Base-by-base conservation (phyloP, 2,797 vertebrate genomes). In the Nyctalus aviator region DNA sequence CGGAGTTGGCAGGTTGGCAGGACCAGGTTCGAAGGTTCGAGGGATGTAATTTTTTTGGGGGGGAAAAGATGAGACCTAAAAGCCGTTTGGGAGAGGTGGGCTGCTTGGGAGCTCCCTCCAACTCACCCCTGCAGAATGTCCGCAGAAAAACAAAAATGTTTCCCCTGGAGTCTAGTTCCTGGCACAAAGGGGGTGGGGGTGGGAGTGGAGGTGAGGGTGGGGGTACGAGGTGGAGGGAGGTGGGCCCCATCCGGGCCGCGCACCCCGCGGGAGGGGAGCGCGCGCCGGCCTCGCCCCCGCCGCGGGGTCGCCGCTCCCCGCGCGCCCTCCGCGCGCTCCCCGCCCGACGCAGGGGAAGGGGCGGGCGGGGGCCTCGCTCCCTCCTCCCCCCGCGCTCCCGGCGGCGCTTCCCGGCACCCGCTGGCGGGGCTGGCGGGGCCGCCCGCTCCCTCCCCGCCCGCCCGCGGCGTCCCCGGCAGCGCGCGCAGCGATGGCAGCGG, bases 401-500 rank as follows among this genome's bases (percentile, higher is more conserved):
- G 27, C 94, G 46, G 81, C 84, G 82, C 90, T 90, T 64, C 85
- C 83, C 59, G 5, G 92, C 81, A 21, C 85, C n/a, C 18, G 81
- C 64, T 11, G 30, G 91, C 82, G 5, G 35, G 44, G 66, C 50
- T 32, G 84, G 79, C 77, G 41, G 77, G 81, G 69, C 71, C 71
- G 32, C 44, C 30, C 35, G 6, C 64, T 76, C 84, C 57, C 7
- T 50, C 50, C 50, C 14, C 15, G 5, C 14, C 50, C 48, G 90
- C 84, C 79, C 46, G 87, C 93, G 68, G 91, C 48, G 86, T 90
- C 81, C 91, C 78, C 8, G 92, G 90, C 85, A 55, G 77, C 91
- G 91, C 96, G 71, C 79, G 93, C 86, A 50, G 90, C 94, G 90
- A 97, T 97, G 97, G 97, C 94, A 69, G 79, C 88, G 89, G 94